Conservation (phyloP, 92 coral and sea anemone species). For the Zoanthus solanderi region DNA sequence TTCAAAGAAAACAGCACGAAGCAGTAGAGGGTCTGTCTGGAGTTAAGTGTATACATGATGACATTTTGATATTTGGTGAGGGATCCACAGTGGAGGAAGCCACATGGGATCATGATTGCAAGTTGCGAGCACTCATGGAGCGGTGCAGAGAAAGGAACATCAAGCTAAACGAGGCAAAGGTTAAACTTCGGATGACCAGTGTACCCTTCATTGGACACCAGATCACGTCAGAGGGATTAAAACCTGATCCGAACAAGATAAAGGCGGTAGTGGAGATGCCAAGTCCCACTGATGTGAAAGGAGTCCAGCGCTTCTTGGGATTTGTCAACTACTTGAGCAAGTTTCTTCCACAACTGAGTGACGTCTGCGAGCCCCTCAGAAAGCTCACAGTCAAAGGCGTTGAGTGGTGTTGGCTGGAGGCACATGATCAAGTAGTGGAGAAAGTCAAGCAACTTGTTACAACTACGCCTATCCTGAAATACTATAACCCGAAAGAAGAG, state of each 20-base stretch:
- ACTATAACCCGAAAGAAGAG: constrained; percentile 20
- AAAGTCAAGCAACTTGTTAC: neutral
- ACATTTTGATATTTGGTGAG: constrained; percentile 10
- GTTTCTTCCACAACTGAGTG: constrained; percentile 28
- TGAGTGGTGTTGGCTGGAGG: neutral
- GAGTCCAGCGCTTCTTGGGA: constrained; percentile 39
- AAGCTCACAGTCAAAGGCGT: constrained; percentile 25
- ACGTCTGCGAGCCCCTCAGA: constrained; percentile 30
- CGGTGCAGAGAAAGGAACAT: constrained; percentile 31
- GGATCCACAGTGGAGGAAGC: neutral
- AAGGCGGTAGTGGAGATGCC: constrained; percentile 21
- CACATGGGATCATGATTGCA: constrained; percentile 14
- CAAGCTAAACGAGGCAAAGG: constrained; percentile 16
- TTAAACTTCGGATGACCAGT: constrained; percentile 6
- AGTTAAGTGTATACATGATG: constrained; percentile 16
- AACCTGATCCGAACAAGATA: constrained; percentile 21
- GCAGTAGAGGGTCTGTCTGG: constrained; percentile 7
- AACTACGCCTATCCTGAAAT: constrained; percentile 15
- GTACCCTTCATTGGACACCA: constrained; percentile 31
- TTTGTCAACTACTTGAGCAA: constrained; percentile 20
- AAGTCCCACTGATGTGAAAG: constrained; percentile 26
- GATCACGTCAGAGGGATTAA: neutral
- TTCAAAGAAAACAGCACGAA: constrained; percentile 17
- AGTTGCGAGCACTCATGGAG: constrained; percentile 23
- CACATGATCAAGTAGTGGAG: constrained; percentile 15